Evolutionary conservation across 2,888 invertebrate genomes (phyloP).

Genomic region (Bruchidius siliquastri): DNA sequence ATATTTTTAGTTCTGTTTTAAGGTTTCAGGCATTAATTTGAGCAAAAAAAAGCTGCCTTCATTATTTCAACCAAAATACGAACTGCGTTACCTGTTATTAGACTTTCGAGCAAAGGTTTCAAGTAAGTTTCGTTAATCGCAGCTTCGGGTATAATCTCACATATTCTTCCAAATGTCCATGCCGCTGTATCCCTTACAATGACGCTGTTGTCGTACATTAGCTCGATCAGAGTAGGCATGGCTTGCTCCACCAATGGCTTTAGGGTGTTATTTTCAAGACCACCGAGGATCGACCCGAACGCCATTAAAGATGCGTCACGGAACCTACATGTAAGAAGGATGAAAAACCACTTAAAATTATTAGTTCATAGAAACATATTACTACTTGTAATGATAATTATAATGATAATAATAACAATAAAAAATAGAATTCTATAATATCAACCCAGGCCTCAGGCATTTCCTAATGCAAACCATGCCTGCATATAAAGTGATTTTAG

Average conservation of each 20-base stretch:
- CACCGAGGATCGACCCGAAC: constrained; percentile 81
- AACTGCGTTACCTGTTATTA: constrained; percentile 57
- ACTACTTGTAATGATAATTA: no score
- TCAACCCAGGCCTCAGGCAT: no score
- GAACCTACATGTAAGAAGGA: constrained; percentile 18
- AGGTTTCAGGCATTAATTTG: no score
- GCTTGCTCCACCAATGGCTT: constrained; percentile 95
- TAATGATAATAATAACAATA: no score
- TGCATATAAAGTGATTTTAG: constrained; percentile 4
- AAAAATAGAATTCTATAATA: no score
- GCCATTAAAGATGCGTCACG: constrained; percentile 97
- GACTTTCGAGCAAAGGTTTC: constrained; percentile 73
- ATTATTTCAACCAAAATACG: not conserved
- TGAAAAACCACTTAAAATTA: not conserved
- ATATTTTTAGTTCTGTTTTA: no score
- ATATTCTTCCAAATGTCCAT: constrained; percentile 92
- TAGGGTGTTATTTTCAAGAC: constrained; percentile 79
- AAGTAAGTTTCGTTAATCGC: constrained; percentile 84
- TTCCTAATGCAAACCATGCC: not conserved
- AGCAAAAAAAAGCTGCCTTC: no score
- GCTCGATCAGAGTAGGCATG: constrained; percentile 89
- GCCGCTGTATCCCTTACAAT: constrained; percentile 96
- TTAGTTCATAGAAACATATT: no score
- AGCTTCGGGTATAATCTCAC: constrained; percentile 94
- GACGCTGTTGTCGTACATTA: constrained; percentile 92